Base-by-base conservation (phyloP, 2,113 vertebrate genomes). In the Ceratotherium simum region DNA sequence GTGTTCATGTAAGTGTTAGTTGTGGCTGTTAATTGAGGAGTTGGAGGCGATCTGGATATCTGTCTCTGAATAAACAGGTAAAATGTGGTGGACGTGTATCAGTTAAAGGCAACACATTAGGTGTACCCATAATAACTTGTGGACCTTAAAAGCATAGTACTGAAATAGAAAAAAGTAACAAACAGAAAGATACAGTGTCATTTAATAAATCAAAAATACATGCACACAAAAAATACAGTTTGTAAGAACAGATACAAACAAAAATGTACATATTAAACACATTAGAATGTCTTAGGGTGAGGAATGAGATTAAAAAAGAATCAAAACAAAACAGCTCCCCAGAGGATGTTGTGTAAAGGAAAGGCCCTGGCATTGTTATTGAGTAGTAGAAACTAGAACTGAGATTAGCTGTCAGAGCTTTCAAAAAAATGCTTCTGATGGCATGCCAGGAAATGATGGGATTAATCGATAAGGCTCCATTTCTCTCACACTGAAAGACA, bases 401-500 rank as follows among this genome's bases (percentile, higher is more conserved):
- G 42, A 97, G 42, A 82, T 90, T 65, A 87, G 42, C 51, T 21
- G 4, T 90, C 33, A 91, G 88, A 95, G 39, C 65, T 92, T 96
- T 65, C 6, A 78, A 56, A 62, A 80, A 92, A 92, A 51, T 46
- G 33, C 8, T 92, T 89, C 85, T 91, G 79, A 72, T 42, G 67
- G 5, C 58, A 82, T 93, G 46, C 90, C 67, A 96, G 78, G 64
- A 89, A 67, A 64, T 91, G 86, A 90, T 96, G 69, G 67, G 73
- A 93, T 90, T 96, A 73, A 76, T 79, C 92, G 88, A 88, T 93
- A 92, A 92, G 76, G 51, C 48, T 93, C 33, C 88, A 8, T 96
- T 96, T 88, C 80, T 84, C 54, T 94, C 70, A 75, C 73, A 88
- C 62, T 93, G 70, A 94, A 76, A 81, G 92, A 90, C 51, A 10